Evolutionary conservation across 2,113 vertebrate genomes (phyloP), one percentile per base, ranked within the genome.

Genomic region (Mastomys natalensis): DNA sequence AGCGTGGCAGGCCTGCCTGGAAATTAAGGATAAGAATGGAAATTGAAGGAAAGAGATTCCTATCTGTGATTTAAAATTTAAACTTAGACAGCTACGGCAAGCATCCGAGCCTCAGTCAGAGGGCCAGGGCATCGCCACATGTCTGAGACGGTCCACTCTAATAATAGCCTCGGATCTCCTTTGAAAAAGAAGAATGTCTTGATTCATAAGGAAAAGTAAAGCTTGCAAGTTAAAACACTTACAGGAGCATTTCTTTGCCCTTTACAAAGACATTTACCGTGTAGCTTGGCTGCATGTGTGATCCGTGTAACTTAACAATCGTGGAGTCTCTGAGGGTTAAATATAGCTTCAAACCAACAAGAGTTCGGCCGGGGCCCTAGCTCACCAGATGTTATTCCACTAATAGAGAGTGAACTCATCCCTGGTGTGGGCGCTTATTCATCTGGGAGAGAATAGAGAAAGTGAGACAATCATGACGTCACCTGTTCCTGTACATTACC

Each of bases 401-500:
- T 99, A 99, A 99, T 98, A 98, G 98, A 97, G 97, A 98, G 98
- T 99, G 99, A 99, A 99, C 99, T 99, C 99, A 99, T 99, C 98
- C 98, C 98, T 97, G 89, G 98, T 96, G 98, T 98, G 98, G 99
- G 99, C 98, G 97, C 97, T 98, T 98, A 98, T 99, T 99, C 99
- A 99, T 99, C 98, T 98, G 99, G 98, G 99, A 99, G 98, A 99
- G 98, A 98, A 99, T 99, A 99, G 98, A 99, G 99, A 99, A 99
- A 99, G 98, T 97, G 99, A 99, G 99, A 99, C 98, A 98, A 98
- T 98, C 98, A 99, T 99, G 99, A 99, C 99, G 98, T 99, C 99
- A 99, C 98, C 99, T 98, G 98, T 99, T 99, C 99, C 99, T 99
- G 98, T 98, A 98, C 99, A 98, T 98, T 99, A 98, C 98, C 98